These are phyloP conservation scores for Leptura quadrifasciata DNA, from an alignment of 2,888 invertebrate genomes.

Conservation along the genomic window DNA sequence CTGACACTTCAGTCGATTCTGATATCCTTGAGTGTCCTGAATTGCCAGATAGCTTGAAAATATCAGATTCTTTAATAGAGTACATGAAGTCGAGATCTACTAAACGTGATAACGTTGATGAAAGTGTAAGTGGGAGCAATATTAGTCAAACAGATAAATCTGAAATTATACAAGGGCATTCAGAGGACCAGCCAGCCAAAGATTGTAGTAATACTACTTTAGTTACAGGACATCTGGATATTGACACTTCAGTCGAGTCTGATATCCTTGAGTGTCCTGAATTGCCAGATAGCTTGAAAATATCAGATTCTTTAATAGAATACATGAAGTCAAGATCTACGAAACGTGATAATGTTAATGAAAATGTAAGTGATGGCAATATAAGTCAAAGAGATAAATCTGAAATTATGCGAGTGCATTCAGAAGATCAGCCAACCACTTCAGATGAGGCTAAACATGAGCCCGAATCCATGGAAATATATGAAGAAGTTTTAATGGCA, in stretches of 20 bases:
- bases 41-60: slow-evolving; percentile 19
- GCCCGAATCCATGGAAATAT: slow-evolving; percentile 44
- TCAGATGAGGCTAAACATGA: not conserved
- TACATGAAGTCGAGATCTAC: slow-evolving; percentile 20
- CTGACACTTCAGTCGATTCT: slow-evolving; percentile 11
- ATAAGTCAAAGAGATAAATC: slow-evolving; percentile 23
- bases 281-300: slow-evolving; percentile 19
- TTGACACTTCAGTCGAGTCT: slow-evolving; percentile 12
- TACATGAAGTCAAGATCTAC: slow-evolving; percentile 20
- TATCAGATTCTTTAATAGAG: slow-evolving; percentile 22
- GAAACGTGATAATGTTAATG: slow-evolving; percentile 27
- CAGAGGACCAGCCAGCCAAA: too few species aligned
- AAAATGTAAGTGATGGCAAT: slow-evolving; percentile 40
- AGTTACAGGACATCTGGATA: not conserved
- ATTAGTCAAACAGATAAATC: slow-evolving; percentile 24
- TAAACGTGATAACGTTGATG: slow-evolving; percentile 29
- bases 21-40: slow-evolving; percentile 20
- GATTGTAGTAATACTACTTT: too few species aligned
- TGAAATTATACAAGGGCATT: slow-evolving; percentile 29
- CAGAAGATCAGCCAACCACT: not conserved
- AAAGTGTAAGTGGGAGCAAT: slow-evolving; percentile 40
- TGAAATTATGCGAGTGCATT: slow-evolving; percentile 26
- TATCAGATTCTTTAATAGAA: slow-evolving; percentile 22
- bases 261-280: slow-evolving; percentile 20
- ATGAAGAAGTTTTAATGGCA: slow-evolving; percentile 46